A percentile compares a stretch with the other conserved stretches of the same genome.
phyloP scores from a whole-genome alignment of 2,797 vertebrate species.

The Lagodon rhomboides region DNA sequence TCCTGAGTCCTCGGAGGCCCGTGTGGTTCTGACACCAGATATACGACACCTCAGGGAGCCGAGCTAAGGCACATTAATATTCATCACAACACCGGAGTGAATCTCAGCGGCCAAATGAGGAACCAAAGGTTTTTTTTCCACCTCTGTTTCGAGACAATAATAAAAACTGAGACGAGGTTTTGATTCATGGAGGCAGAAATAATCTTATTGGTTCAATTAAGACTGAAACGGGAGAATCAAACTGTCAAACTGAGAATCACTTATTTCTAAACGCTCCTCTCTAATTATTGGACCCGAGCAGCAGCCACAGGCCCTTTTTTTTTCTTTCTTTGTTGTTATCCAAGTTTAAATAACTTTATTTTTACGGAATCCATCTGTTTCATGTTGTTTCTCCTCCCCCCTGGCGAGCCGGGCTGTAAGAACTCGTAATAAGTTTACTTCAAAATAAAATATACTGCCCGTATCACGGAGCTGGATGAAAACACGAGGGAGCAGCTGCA shows the following conservation, averaged over 20 bases:
- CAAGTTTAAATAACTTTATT: not conserved
- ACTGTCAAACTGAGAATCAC: not conserved
- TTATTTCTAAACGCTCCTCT: too few relatives aligned
- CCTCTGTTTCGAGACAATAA: not conserved
- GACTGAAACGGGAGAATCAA: not conserved
- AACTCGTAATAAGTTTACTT: not conserved
- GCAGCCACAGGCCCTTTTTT: not conserved
- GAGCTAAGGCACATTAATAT: slow-evolving; percentile 66
- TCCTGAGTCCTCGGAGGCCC: slow-evolving; percentile 60
- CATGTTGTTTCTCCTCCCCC: not conserved
- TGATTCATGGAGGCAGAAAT: slow-evolving; percentile 30
- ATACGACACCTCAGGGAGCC: slow-evolving; percentile 50
- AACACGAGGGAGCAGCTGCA: not conserved
- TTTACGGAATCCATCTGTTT: not conserved
- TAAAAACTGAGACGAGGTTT: slow-evolving; percentile 6
- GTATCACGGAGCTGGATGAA: not conserved
- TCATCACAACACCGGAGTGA: slow-evolving; percentile 31
- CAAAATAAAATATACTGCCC: not conserved
- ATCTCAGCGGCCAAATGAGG: slow-evolving; percentile 28
- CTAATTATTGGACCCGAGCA: not conserved
- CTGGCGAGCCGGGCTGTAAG: not conserved
- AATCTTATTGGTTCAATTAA: slow-evolving; percentile 24
- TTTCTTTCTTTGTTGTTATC: not conserved
- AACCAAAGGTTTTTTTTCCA: slow-evolving; percentile 7
- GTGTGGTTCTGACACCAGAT: slow-evolving; percentile 51